Conservation (phyloP, 2,797 vertebrate genomes). For the Sparidentex hasta region DNA sequence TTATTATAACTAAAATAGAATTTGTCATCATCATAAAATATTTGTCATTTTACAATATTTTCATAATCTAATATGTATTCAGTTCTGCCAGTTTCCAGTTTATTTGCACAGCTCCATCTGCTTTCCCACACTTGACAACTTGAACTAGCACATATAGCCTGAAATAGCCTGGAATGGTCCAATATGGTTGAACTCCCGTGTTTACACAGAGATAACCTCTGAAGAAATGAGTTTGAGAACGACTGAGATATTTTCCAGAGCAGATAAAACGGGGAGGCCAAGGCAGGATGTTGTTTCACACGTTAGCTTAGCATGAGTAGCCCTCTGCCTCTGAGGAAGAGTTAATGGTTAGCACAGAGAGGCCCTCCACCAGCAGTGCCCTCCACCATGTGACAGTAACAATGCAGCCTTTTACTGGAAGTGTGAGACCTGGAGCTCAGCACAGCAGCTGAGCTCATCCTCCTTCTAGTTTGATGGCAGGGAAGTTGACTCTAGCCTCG, state of each 20-base stretch:
- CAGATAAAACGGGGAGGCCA: slow-evolving; percentile 26
- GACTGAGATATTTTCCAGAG: slow-evolving; percentile 13
- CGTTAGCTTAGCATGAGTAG: slow-evolving; percentile 36
- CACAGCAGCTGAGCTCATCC: neutral
- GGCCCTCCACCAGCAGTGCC: neutral
- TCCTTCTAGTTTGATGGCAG: neutral
- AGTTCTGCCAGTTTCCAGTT: neutral
- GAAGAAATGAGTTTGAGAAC: neutral
- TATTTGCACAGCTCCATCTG: neutral
- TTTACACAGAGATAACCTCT: slow-evolving; percentile 53
- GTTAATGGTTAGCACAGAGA: slow-evolving; percentile 35
- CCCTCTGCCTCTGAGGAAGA: neutral
- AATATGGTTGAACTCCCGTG: neutral
- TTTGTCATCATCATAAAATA: neutral
- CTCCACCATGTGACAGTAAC: neutral
- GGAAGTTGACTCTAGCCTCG: neutral
- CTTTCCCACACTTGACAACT: neutral
- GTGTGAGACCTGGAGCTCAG: neutral
- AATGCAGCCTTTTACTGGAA: neutral
- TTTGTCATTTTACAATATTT: fast-evolving
- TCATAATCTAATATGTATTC: neutral
- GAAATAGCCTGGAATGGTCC: neutral
- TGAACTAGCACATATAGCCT: neutral
- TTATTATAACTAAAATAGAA: neutral
- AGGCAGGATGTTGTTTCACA: slow-evolving; percentile 5